These are phyloP conservation scores for Nymphicus hollandicus DNA, from an alignment of 2,113 vertebrate species.

Conservation along the genomic window DNA sequence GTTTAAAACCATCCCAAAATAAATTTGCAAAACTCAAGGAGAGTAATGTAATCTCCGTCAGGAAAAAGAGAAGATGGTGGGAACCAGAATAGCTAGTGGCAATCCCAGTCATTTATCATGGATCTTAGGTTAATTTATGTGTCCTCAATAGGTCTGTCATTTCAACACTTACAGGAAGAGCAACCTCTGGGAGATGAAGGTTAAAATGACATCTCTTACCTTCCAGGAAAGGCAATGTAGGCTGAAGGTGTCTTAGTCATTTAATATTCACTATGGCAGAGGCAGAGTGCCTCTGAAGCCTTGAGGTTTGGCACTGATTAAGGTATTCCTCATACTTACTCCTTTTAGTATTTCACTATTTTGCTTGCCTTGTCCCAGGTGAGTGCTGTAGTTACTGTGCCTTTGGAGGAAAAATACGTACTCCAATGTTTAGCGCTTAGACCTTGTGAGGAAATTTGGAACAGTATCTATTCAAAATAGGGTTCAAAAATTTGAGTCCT, in stretches of 20 bases:
- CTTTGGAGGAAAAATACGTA: background rate
- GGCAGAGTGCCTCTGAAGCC: background rate
- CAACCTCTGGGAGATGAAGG: background rate
- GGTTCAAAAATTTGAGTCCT: background rate
- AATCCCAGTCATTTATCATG: background rate
- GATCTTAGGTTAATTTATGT: background rate
- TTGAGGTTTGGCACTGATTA: conserved; percentile 15
- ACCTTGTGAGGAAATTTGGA: background rate
- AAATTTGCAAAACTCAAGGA: background rate
- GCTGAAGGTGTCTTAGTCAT: conserved; percentile 18
- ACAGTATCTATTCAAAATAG: background rate
- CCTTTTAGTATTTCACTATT: background rate
- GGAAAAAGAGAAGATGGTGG: background rate
- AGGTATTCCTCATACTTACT: background rate
- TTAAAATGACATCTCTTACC: conserved; percentile 41
- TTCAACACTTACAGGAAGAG: conserved; percentile 29
- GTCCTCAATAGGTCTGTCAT: background rate
- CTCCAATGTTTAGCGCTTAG: background rate
- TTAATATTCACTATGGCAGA: background rate
- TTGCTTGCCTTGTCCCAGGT: background rate
- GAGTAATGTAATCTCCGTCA: background rate
- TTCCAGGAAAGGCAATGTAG: conserved; percentile 2
- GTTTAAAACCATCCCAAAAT: background rate
- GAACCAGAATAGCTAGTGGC: background rate
- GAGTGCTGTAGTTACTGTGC: background rate